phyloP scores from a whole-genome alignment of 2,113 vertebrate genomes.

The Tinamus guttatus region DNA sequence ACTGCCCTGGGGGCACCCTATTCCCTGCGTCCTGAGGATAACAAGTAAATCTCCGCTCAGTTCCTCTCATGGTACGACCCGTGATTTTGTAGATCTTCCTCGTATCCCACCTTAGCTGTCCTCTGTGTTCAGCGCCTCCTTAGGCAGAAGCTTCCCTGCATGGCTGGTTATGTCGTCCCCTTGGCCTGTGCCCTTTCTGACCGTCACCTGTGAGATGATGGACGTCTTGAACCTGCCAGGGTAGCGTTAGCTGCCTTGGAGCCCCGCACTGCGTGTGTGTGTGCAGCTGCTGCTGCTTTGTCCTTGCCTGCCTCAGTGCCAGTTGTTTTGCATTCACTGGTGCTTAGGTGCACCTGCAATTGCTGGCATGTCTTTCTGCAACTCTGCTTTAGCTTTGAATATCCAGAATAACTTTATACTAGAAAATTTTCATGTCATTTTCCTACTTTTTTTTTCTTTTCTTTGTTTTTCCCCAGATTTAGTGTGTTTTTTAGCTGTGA shows the following conservation, averaged over 20 bases:
- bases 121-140: background rate
- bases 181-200: background rate
- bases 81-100: background rate
- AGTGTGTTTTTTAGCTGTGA: accelerated
- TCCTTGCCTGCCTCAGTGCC: background rate
- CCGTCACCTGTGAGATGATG: background rate
- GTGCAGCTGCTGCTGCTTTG: background rate
- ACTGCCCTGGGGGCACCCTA: background rate
- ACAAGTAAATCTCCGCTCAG: background rate
- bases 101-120: background rate
- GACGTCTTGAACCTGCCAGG: background rate
- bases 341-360: background rate
- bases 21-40: background rate
- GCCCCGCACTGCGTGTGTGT: background rate
- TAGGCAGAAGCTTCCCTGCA: background rate
- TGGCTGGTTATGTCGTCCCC: background rate
- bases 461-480: background rate
- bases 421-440: background rate
- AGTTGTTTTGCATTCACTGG: background rate
- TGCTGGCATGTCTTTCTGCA: background rate
- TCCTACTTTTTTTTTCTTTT: background rate
- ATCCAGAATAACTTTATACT: background rate
- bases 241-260: background rate
- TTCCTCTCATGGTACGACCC: accelerated
- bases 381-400: background rate